These are phyloP conservation scores for Andrena hattorfiana DNA, from an alignment of 2,888 invertebrate species.

Conservation along the genomic window DNA sequence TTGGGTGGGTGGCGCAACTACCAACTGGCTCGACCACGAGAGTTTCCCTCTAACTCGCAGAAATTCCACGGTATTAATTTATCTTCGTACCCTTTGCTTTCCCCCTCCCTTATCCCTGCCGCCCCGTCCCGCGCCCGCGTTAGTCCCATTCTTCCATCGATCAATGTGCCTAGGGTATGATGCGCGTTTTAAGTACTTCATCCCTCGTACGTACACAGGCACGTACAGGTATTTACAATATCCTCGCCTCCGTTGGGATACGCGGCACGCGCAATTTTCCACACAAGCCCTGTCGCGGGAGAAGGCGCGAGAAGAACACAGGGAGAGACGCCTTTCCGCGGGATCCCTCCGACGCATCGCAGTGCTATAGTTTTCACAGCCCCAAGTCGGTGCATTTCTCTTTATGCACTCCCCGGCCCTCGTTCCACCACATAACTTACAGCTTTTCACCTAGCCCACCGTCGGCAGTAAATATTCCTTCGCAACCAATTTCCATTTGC, in stretches of 20 bases:
- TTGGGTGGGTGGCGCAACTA: constrained; percentile 37
- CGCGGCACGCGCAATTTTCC: not conserved
- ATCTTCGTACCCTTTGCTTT: constrained; percentile 75
- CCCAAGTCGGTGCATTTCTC: constrained; percentile 55
- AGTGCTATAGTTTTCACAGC: constrained; percentile 8
- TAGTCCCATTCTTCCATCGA: constrained; percentile 65
- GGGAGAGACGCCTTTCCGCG: constrained; percentile 2
- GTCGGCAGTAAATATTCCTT: constrained; percentile 69
- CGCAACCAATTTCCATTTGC: constrained; percentile 72
- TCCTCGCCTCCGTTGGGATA: not conserved
- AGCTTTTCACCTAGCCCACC: constrained; percentile 59
- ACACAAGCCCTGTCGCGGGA: no score
- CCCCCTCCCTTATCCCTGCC: constrained; percentile 29
- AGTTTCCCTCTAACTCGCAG: constrained; percentile 72
- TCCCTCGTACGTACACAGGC: constrained; percentile 31
- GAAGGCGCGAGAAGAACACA: not conserved
- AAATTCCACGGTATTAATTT: constrained; percentile 78
- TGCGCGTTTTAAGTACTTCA: constrained; percentile 59
- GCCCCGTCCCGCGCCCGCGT: not conserved
- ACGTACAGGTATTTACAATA: not conserved
- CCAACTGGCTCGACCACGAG: constrained; percentile 61
- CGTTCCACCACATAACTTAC: constrained; percentile 63
- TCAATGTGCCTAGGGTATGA: constrained; percentile 70
- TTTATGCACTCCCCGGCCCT: constrained; percentile 36
- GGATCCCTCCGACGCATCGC: constrained; percentile 21